Percentiles rank a stretch among this genome's conserved stretches.
phyloP scores from a whole-genome alignment of 37 sponge, comb jelly and placozoan genomes.

The Halichondria panicea region DNA sequence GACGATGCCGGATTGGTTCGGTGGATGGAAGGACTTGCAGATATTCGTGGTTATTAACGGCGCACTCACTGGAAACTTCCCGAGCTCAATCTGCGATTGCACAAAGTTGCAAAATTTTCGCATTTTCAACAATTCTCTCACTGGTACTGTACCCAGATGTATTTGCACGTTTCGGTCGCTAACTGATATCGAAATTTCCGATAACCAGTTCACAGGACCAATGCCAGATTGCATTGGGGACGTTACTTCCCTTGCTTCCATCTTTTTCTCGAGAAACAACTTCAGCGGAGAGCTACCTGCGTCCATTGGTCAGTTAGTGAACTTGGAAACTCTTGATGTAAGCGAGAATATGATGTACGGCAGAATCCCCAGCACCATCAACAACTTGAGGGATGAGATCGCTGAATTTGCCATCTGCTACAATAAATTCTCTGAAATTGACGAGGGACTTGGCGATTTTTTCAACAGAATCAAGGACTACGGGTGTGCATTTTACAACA shows the following conservation, averaged over 20 bases:
- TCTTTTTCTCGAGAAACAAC: constrained; percentile 39
- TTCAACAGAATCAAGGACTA: constrained; percentile 57
- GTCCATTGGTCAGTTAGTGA: constrained; percentile 36
- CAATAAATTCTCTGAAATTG: constrained; percentile 59
- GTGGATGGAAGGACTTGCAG: constrained; percentile 55
- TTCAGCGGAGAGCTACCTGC: constrained; percentile 61
- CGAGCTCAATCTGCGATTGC: constrained; percentile 53
- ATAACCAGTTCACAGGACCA: constrained; percentile 62
- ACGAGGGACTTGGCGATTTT: constrained; percentile 44
- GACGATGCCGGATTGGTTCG: constrained; percentile 57
- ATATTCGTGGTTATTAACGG: constrained; percentile 53
- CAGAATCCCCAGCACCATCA: constrained; percentile 52
- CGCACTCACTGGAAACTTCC: constrained; percentile 51
- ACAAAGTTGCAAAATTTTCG: constrained; percentile 33
- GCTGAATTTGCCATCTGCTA: constrained; percentile 52
- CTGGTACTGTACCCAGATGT: constrained; percentile 59
- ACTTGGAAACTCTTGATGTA: constrained; percentile 53
- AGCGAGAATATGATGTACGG: constrained; percentile 60
- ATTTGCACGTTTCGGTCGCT: constrained; percentile 44
- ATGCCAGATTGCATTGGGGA: constrained; percentile 65
- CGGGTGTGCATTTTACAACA: constrained; percentile 66
- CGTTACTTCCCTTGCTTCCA: constrained; percentile 7
- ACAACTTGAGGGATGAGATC: constrained; percentile 15
- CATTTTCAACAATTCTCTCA: constrained; percentile 63
- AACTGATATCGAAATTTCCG: constrained; percentile 46